Evolutionary conservation across 2,888 invertebrate genomes (phyloP).

Genomic region (Campaea margaritaria): DNA sequence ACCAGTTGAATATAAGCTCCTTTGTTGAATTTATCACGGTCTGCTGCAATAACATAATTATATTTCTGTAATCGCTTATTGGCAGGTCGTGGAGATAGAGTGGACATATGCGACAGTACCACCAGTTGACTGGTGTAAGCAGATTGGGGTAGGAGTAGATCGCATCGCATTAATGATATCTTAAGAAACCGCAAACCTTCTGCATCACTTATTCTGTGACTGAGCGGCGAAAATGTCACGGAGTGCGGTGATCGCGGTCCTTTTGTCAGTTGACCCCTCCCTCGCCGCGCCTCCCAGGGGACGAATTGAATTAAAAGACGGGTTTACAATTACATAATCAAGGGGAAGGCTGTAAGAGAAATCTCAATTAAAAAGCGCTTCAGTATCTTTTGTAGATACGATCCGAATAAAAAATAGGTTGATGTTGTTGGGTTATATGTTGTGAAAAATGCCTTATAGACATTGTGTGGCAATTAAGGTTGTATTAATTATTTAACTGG

Average conservation of each 20-base stretch:
- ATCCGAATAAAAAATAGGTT: constrained; percentile 2
- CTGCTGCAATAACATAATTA: too few species aligned
- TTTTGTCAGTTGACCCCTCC: constrained; percentile 39
- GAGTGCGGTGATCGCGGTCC: constrained; percentile 37
- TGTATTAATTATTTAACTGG: background rate
- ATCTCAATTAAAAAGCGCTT: constrained; percentile 31
- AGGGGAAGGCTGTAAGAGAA: constrained; percentile 29
- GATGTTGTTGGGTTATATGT: background rate
- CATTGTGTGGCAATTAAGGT: too few species aligned
- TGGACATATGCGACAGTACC: too few species aligned
- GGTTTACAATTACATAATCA: constrained; percentile 37
- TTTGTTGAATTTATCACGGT: too few species aligned
- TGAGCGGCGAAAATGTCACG: constrained; percentile 35
- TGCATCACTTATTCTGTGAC: constrained; percentile 13
- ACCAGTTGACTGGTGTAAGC: too few species aligned
- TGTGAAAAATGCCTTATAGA: background rate
- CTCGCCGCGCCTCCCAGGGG: constrained; percentile 28
- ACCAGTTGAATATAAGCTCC: too few species aligned
- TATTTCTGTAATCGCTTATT: too few species aligned
- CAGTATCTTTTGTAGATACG: constrained; percentile 4
- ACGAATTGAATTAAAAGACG: constrained; percentile 39
- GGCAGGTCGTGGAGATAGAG: too few species aligned
- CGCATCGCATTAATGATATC: too few species aligned
- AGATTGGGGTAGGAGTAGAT: too few species aligned
- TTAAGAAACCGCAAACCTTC: background rate